phyloP scores from a whole-genome alignment of 1,140 invertebrate genomes.

The Trachelipus rathkii region DNA sequence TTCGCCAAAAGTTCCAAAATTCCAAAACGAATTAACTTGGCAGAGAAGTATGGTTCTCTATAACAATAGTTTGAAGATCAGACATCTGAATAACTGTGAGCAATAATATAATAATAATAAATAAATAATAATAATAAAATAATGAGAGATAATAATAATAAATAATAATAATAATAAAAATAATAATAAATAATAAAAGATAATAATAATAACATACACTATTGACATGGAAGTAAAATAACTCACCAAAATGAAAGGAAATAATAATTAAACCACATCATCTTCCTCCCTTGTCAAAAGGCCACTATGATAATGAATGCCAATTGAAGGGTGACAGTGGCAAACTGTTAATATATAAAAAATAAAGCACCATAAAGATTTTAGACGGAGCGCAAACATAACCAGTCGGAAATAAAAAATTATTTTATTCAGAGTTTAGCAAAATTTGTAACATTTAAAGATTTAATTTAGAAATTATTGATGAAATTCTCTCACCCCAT shows the following conservation, averaged over 20 bases:
- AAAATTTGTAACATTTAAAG: no score
- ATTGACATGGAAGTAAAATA: not conserved
- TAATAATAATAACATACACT: no score
- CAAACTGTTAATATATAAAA: no score
- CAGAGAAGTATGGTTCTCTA: not conserved
- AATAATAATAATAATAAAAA: not conserved
- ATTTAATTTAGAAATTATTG: no score
- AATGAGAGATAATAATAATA: slow-evolving; percentile 15
- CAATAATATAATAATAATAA: not conserved
- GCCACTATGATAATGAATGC: not conserved
- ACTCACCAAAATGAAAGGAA: not conserved
- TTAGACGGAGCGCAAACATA: no score
- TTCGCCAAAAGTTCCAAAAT: not conserved
- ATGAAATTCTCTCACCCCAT: no score
- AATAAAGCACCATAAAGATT: no score
- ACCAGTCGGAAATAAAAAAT: no score
- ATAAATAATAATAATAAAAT: not conserved
- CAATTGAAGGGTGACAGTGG: not conserved
- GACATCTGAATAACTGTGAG: not conserved
- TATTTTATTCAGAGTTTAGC: no score
- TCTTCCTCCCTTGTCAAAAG: not conserved
- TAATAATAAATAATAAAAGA: no score
- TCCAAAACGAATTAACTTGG: not conserved
- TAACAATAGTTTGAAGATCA: not conserved
- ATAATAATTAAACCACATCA: not conserved